A percentile compares a stretch with the other conserved stretches of the same genome.
These are phyloP conservation scores for Euura saliciscinereae DNA, from an alignment of 1,140 invertebrate species.

Conservation along the genomic window DNA sequence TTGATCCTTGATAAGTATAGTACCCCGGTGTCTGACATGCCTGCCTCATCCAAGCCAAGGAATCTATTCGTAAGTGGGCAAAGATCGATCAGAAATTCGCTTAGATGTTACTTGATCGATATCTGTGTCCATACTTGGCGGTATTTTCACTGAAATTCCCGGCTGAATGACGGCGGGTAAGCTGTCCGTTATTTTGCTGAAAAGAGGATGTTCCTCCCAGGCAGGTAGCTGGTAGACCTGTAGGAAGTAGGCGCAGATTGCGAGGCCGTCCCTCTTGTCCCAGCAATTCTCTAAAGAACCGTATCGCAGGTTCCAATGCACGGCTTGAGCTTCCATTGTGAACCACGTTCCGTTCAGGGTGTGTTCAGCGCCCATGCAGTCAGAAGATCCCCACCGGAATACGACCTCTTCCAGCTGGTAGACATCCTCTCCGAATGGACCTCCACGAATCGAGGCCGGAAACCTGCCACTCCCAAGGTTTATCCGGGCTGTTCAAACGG, in stretches of 20 bases:
- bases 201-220: slow-evolving; percentile 27
- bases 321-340: slow-evolving; percentile 75
- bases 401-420: slow-evolving; percentile 63
- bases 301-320: slow-evolving; percentile 79
- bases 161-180: slow-evolving; percentile 12
- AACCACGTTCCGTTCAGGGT: slow-evolving; percentile 52
- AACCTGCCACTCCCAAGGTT: slow-evolving; percentile 15
- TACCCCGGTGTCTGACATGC: slow-evolving; percentile 52
- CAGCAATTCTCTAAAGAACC: slow-evolving; percentile 69
- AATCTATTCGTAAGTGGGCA: slow-evolving; percentile 29
- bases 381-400: slow-evolving; percentile 65
- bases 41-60: slow-evolving; percentile 52
- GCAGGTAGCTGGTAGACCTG: slow-evolving; percentile 49
- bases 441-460: slow-evolving; percentile 36
- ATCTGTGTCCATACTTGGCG: neutral
- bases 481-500: slow-evolving; percentile 9
- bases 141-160: neutral
- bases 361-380: slow-evolving; percentile 65
- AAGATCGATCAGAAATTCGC: too few relatives aligned
- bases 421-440: slow-evolving; percentile 49
- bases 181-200: slow-evolving; percentile 25
- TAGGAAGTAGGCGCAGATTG: slow-evolving; percentile 76
- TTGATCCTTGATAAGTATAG: slow-evolving; percentile 71
- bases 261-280: slow-evolving; percentile 73
- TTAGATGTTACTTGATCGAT: neutral